phyloP scores from a whole-genome alignment of 2,113 vertebrate species.

The Rhombomys opimus region DNA sequence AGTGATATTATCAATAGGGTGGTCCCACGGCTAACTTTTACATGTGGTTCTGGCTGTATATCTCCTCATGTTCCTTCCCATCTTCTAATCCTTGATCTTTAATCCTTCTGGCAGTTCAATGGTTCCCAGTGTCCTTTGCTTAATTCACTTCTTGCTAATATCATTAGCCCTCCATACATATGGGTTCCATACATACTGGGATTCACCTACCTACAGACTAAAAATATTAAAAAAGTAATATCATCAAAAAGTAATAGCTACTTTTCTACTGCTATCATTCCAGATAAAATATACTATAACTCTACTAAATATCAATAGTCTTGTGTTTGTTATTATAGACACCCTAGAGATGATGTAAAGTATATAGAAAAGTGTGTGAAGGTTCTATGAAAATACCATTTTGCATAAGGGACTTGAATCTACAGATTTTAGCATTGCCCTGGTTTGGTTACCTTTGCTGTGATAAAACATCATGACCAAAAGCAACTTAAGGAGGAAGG shows the following conservation, averaged over 20 bases:
- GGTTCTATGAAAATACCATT: neutral
- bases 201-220: neutral
- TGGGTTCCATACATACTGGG: neutral
- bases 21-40: neutral
- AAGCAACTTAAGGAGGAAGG: neutral
- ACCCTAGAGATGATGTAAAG: neutral
- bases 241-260: neutral
- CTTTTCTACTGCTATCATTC: neutral
- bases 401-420: neutral
- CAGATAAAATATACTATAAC: neutral
- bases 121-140: neutral
- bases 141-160: slow-evolving; percentile 1
- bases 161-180: neutral
- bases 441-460: neutral
- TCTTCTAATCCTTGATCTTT: neutral
- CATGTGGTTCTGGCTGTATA: neutral
- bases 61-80: neutral
- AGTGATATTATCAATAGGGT: no score
- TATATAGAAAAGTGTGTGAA: neutral
- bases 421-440: neutral
- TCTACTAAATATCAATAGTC: neutral
- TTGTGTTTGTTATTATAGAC: neutral
- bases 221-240: neutral
- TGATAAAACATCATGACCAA: neutral
- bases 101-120: neutral